phyloP scores from a whole-genome alignment of 2,797 vertebrate species.

The Gallinago nigripennis region DNA sequence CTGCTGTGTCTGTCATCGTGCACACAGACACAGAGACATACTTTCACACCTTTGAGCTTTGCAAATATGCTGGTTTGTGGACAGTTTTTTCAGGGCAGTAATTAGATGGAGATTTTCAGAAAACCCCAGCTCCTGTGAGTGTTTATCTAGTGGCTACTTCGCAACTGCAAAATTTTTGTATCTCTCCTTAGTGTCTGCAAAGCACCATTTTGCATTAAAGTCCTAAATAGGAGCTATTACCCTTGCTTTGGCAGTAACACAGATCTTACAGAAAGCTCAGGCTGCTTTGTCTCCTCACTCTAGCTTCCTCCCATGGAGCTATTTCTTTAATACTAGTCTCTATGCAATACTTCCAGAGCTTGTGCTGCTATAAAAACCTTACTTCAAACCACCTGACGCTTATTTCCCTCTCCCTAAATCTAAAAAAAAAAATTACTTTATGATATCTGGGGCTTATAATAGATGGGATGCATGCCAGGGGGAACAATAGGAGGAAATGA shows the following conservation, averaged over 20 bases:
- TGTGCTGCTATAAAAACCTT: conserved; percentile 46
- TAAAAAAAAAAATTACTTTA: conserved; percentile 52
- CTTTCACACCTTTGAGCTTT: neutral
- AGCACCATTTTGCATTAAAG: neutral
- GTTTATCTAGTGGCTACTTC: neutral
- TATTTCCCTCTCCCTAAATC: conserved; percentile 60
- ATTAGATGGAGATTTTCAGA: conserved; percentile 13
- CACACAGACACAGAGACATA: neutral
- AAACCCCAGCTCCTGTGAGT: neutral
- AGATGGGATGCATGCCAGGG: conserved; percentile 64
- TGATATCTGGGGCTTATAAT: conserved; percentile 70
- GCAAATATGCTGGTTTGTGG: neutral
- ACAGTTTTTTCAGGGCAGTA: neutral
- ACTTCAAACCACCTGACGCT: conserved; percentile 65
- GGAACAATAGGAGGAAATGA: conserved; percentile 69
- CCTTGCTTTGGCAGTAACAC: neutral
- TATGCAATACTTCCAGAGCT: conserved; percentile 9
- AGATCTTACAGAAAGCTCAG: conserved; percentile 13
- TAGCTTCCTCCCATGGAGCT: neutral
- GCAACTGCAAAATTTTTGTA: neutral
- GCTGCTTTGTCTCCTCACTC: conserved; percentile 29
- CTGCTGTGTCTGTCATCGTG: neutral
- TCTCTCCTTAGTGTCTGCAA: neutral
- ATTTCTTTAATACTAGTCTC: conserved; percentile 15
- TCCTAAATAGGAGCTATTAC: neutral